Evolutionary conservation across 2,888 invertebrate species (phyloP).

Genomic region (Epistrophe grossulariae): DNA sequence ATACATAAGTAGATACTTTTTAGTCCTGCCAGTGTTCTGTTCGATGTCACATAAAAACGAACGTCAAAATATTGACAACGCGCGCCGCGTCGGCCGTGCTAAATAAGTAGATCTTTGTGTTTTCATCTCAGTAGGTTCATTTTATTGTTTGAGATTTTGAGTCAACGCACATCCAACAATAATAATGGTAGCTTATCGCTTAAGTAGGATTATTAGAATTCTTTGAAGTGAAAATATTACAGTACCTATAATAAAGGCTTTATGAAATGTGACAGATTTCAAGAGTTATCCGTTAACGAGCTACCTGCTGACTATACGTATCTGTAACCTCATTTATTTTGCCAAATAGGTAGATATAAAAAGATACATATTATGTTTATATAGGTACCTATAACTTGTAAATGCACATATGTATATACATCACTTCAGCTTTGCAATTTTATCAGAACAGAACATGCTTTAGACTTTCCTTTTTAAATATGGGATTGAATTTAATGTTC

Average conservation of each 20-base stretch:
- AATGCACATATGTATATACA: neutral
- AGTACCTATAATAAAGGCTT: slow-evolving; percentile 14
- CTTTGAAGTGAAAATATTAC: slow-evolving; percentile 63
- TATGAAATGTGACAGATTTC: slow-evolving; percentile 70
- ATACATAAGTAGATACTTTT: slow-evolving; percentile 8
- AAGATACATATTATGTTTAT: neutral
- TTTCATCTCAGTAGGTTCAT: neutral
- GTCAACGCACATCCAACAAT: slow-evolving; percentile 41
- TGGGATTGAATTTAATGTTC: slow-evolving; percentile 31
- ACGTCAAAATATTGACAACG: slow-evolving; percentile 51
- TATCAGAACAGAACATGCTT: neutral
- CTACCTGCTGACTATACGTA: slow-evolving; percentile 53
- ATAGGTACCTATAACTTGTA: neutral
- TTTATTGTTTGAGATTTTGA: slow-evolving; percentile 44
- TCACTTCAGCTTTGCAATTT: neutral
- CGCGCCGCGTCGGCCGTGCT: neutral
- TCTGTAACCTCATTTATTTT: slow-evolving; percentile 14
- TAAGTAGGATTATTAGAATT: slow-evolving; percentile 65
- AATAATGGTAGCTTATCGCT: slow-evolving; percentile 15
- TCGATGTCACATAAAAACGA: neutral
- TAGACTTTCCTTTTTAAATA: neutral
- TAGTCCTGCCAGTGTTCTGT: neutral
- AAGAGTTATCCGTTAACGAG: slow-evolving; percentile 49
- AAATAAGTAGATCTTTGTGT: neutral
- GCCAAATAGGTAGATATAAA: neutral